Percentiles rank a stretch among this genome's conserved stretches.
Evolutionary conservation across 2,797 vertebrate species (phyloP).

Genomic region (Petrocephalus schoutedeni): DNA sequence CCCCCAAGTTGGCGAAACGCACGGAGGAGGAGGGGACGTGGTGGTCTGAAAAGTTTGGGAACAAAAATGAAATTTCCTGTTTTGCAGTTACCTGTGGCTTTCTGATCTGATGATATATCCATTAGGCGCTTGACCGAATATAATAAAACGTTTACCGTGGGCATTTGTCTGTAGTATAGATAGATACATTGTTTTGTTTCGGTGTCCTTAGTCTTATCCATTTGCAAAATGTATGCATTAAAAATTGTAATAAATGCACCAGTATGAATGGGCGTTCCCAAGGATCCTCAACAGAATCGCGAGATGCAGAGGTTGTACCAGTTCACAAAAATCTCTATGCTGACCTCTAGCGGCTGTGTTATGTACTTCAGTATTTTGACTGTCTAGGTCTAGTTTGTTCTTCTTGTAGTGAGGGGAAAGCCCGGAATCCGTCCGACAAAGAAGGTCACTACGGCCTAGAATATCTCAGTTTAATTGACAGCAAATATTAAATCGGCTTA

Average conservation of each 20-base stretch:
- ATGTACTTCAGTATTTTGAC: background rate
- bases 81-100: background rate
- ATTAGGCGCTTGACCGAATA: background rate
- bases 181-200: background rate
- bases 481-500: background rate
- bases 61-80: too few relatives aligned
- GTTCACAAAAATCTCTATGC: background rate
- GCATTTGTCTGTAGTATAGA: background rate
- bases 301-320: background rate
- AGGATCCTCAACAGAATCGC: background rate
- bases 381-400: background rate
- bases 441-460: background rate
- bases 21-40: too few relatives aligned
- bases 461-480: background rate
- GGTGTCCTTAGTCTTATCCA: background rate
- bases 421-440: background rate
- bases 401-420: background rate
- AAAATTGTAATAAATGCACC: background rate
- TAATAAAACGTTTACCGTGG: background rate
- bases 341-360: background rate
- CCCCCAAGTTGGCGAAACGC: background rate
- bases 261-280: background rate
- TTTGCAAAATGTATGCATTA: background rate
- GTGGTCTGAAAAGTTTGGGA: too few relatives aligned
- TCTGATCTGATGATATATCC: background rate